These are phyloP conservation scores for Hedya salicella DNA, from an alignment of 2,888 invertebrate genomes.

Conservation along the genomic window DNA sequence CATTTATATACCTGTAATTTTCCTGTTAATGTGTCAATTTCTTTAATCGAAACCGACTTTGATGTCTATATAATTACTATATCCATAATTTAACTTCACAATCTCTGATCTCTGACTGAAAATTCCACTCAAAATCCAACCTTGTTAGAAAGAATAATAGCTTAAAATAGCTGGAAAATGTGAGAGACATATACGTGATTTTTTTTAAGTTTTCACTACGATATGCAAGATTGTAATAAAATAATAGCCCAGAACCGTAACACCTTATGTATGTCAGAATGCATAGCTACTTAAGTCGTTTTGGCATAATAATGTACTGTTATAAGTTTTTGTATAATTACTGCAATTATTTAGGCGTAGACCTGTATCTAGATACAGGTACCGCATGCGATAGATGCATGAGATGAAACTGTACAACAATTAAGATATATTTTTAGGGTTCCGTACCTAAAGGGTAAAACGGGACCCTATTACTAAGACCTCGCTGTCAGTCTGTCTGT, in stretches of 20 bases:
- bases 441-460: too few relatives aligned
- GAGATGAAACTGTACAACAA: neutral
- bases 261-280: neutral
- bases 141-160: neutral
- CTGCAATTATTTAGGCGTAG: slow-evolving; percentile 4
- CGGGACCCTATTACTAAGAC: too few relatives aligned
- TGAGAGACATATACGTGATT: neutral
- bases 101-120: neutral
- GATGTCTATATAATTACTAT: slow-evolving; percentile 22
- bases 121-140: neutral
- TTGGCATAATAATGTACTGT: neutral
- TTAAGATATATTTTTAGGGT: neutral
- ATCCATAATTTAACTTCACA: neutral
- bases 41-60: slow-evolving; percentile 19
- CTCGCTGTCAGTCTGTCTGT: too few relatives aligned
- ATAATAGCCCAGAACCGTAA: neutral
- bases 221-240: neutral
- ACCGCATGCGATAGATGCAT: slow-evolving; percentile 15
- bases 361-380: slow-evolving; percentile 1
- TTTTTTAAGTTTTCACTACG: neutral
- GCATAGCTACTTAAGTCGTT: neutral
- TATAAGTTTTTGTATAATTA: slow-evolving; percentile 13
- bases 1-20: slow-evolving; percentile 19
- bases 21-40: slow-evolving; percentile 21
- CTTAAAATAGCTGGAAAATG: neutral